Evolutionary conservation across 2,888 invertebrate genomes (phyloP).

Genomic region (Hypena proboscidalis): DNA sequence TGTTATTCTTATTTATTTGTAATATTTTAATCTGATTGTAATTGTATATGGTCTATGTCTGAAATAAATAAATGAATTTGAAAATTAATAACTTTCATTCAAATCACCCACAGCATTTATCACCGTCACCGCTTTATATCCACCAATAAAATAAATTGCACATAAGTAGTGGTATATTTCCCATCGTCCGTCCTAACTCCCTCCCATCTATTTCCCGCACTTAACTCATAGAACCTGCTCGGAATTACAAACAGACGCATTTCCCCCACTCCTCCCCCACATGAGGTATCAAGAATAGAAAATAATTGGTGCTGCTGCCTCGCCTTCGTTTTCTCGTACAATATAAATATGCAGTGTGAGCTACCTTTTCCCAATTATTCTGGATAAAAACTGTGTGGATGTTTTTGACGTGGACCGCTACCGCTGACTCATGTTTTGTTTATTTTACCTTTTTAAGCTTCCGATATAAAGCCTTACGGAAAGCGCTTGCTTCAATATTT

Average conservation of each 20-base stretch:
- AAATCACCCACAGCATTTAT: slow-evolving; percentile 4
- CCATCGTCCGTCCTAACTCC: slow-evolving; percentile 10
- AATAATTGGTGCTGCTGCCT: slow-evolving; percentile 4
- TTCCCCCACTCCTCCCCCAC: not conserved
- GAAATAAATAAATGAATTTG: no score
- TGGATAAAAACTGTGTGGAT: no score
- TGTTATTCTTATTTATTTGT: no score
- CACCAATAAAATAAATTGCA: slow-evolving; percentile 25
- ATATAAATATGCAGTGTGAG: slow-evolving; percentile 3
- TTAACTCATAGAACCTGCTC: slow-evolving; percentile 14
- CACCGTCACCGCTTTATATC: slow-evolving; percentile 10
- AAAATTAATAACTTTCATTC: no score
- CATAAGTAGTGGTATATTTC: slow-evolving; percentile 28
- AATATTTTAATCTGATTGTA: no score
- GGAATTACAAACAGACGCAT: slow-evolving; percentile 20
- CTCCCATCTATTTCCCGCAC: slow-evolving; percentile 20
- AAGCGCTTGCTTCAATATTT: no score
- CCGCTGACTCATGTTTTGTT: no score
- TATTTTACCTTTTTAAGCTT: no score
- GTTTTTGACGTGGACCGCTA: no score
- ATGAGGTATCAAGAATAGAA: slow-evolving; percentile 1
- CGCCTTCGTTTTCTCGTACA: not conserved
- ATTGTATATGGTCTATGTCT: no score
- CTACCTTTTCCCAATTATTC: not conserved
- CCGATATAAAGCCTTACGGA: no score